These are phyloP conservation scores for Anas bahamensis DNA, from an alignment of 2,797 vertebrate species.

Conservation along the genomic window DNA sequence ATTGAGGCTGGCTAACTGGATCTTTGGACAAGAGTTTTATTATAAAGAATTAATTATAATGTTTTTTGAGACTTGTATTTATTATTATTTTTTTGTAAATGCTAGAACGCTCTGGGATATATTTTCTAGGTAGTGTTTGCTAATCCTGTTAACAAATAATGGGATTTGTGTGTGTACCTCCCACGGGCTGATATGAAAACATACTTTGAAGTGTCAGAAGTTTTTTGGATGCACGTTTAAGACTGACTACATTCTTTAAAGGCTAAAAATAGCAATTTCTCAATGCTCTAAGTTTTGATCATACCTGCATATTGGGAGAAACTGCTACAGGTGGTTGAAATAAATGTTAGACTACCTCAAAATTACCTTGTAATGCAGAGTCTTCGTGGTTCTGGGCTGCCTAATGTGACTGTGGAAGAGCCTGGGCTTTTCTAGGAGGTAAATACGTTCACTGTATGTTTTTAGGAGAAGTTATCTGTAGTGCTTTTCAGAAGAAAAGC, in stretches of 20 bases:
- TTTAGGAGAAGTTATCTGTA: neutral
- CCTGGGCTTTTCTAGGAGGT: neutral
- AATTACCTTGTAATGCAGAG: neutral
- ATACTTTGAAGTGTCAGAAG: neutral
- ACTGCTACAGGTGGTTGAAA: neutral
- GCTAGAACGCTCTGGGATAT: neutral
- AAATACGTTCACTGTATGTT: neutral
- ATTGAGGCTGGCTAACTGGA: neutral
- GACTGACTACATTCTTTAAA: neutral
- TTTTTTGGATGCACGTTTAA: neutral
- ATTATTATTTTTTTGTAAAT: neutral
- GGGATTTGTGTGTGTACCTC: constrained; percentile 28
- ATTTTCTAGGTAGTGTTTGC: constrained; percentile 30
- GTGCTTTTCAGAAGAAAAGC: neutral
- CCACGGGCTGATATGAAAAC: constrained; percentile 16
- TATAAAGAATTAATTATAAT: neutral
- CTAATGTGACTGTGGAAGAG: neutral
- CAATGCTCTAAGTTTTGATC: neutral
- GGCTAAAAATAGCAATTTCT: neutral
- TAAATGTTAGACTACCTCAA: neutral
- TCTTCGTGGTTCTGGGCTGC: neutral
- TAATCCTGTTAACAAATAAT: constrained; percentile 57
- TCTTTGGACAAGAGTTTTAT: neutral
- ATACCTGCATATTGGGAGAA: neutral
- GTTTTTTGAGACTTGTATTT: neutral